Base-by-base conservation (phyloP, 2,888 invertebrate species). In the Ernsta delagoae region DNA sequence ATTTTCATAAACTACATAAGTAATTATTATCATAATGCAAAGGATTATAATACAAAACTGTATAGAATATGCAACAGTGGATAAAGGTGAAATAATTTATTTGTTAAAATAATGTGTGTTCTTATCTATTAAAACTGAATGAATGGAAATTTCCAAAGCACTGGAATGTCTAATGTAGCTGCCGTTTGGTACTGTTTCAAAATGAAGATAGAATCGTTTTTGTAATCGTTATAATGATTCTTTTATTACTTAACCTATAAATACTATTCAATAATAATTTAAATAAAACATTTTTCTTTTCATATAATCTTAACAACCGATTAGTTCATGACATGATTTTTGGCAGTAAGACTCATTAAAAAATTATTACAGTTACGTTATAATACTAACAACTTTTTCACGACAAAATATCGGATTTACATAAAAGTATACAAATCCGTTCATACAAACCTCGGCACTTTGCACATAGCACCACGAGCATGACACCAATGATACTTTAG, bases 101-200 rank as follows among this genome's bases (percentile, higher is more conserved):
- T 36, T 36, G 34, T 34, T 56, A 34, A 34, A 11, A 53, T 39
- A 6, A 5, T 39, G 24, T 53, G n/a, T n/a, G n/a, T n/a, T 3
- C 9, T 34, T 34, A 39, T 59, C 1, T 0, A 8, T 8, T 39
- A 12, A 59, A 56, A 34, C 34, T 34, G 34, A 59, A 36, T 39
- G 3, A 59, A 36, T 59, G 56, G 56, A 57, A 59, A 9, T 59
- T 59, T 39, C 41, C 36, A 39, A 9, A 60, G 34, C 65, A 57
- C 59, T 74, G 86, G 87, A 86, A 86, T 86, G 87, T 86, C 83
- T 87, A 84, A 84, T 84, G 83, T 74, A 34, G 57, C 48, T 41
- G 8, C 50, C 12, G n/a, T 16, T n/a, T n/a, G n/a, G n/a, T 9
- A 43, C 50, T 11, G 16, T 43, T 62, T 24, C 24, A 24, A 24